Base-by-base conservation (phyloP, 2,113 vertebrate genomes). In the Pelmatolapia mariae region DNA sequence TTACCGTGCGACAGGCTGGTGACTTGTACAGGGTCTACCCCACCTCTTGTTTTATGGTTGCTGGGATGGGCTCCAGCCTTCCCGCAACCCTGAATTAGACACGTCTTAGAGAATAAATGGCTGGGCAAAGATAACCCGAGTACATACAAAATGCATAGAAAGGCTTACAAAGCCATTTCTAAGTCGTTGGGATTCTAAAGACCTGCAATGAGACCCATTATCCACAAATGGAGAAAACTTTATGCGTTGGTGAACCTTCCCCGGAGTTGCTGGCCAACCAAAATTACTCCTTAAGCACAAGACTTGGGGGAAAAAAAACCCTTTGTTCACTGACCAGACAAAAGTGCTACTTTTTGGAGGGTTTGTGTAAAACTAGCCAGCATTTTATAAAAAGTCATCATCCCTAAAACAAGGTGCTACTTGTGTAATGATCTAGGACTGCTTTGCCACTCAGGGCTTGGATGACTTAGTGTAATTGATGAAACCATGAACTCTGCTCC, bases 241-340 rank as follows among this genome's bases (percentile, higher is more conserved):
- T 19, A 18, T 33, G 29, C 3, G 9, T 6, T 31, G 29, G 3
- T 61, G 57, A 61, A 61, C 29, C 57, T 61, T 61, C 57, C 29
- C 15, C 1, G 8, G 29, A 61, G 29, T 61, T 18, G 57, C 57
- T 61, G 57, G 0, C 57, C 57, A 61, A 6, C 31, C 59, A 63
- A 63, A 36, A 36, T 63, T 63, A 12, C 10, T 63, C 59, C 59
- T 36, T n/a, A 36, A 63, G 59, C 59, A 36, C 59, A 71, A 71
- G 66, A 43, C n/a, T 71, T 24, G 4, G 11, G 7, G 10, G 2
- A 3, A 0, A 0, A 1, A 31, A 9, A 10, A 4, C 3, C 7
- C 19, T 61, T 16, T 40, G 63, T 24, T 22, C 36, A 71, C 36
- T 73, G 22, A 73, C 11, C 13, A 45, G 38, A 71, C 22, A 26